These are phyloP conservation scores for Aurelia coerulea DNA, from an alignment of 30 jellyfish, hydroid and myxozoan species.

Conservation along the genomic window DNA sequence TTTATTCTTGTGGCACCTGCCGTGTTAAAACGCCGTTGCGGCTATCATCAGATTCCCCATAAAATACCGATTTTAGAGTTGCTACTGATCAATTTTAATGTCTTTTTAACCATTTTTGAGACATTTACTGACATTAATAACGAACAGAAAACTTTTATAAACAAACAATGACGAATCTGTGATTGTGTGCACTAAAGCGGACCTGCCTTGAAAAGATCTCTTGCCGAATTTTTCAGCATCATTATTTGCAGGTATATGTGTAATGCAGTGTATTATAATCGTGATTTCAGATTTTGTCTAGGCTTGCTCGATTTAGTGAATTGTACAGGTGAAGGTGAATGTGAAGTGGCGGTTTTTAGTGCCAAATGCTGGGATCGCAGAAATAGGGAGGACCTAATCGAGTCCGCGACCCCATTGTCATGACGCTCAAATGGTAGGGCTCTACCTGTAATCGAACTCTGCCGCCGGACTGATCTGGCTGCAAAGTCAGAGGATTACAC, in stretches of 20 bases:
- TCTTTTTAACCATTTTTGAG: constrained; percentile 12
- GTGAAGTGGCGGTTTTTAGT: no score
- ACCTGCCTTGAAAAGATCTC: constrained; percentile 27
- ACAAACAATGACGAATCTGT: constrained; percentile 12
- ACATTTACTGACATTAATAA: constrained; percentile 16
- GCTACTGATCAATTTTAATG: constrained; percentile 38
- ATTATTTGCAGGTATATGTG: neutral
- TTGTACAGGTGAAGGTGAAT: no score
- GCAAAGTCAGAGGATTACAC: no score
- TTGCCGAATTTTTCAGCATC: constrained; percentile 5
- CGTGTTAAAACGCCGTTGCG: constrained; percentile 45
- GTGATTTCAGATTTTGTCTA: no score
- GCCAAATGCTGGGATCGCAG: no score
- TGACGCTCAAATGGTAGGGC: no score
- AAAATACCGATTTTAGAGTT: constrained; percentile 16
- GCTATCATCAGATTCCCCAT: constrained; percentile 32
- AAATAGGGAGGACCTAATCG: no score
- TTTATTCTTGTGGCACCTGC: constrained; percentile 30
- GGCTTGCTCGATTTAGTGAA: no score
- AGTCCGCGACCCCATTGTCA: no score
- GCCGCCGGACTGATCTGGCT: no score
- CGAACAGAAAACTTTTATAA: constrained; percentile 34
- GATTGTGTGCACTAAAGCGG: neutral
- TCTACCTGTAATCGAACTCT: no score
- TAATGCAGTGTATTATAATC: no score